Percentiles rank a stretch among this genome's conserved stretches.
These are phyloP conservation scores for Xanthorhoe spadicearia DNA, from an alignment of 2,888 invertebrate genomes.

Conservation along the genomic window DNA sequence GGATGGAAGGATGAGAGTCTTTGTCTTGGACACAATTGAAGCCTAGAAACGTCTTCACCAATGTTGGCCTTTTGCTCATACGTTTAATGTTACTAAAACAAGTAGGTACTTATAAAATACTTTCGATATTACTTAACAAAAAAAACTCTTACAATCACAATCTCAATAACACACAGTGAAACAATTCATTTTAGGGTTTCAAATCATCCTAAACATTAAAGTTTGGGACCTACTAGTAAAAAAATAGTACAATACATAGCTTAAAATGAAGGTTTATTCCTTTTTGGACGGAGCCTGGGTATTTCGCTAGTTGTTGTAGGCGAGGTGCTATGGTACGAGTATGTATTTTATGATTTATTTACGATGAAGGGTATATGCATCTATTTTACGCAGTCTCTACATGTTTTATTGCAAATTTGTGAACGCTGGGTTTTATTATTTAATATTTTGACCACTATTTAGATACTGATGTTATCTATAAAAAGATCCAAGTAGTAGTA, in stretches of 20 bases:
- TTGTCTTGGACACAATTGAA: too few relatives aligned
- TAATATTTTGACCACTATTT: constrained; percentile 22
- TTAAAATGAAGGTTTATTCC: neutral
- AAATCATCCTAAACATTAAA: too few relatives aligned
- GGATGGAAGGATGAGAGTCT: too few relatives aligned
- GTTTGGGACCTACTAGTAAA: too few relatives aligned
- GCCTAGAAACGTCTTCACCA: too few relatives aligned
- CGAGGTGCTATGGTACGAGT: constrained; percentile 36
- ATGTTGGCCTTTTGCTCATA: too few relatives aligned
- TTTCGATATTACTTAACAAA: neutral
- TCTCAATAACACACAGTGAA: too few relatives aligned
- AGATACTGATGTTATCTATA: neutral
- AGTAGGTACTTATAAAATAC: too few relatives aligned
- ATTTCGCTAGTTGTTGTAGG: constrained; percentile 1
- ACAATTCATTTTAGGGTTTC: too few relatives aligned
- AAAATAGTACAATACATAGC: neutral
- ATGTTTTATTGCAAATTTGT: constrained; percentile 25
- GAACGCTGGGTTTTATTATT: constrained; percentile 17
- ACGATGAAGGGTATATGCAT: constrained; percentile 21
- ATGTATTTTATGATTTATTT: constrained; percentile 39
- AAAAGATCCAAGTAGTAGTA: neutral
- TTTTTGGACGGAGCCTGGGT: neutral
- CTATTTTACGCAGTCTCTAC: constrained; percentile 29
- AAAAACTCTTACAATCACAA: too few relatives aligned
- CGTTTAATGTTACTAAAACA: too few relatives aligned